Percentiles rank a stretch among this genome's conserved stretches.
phyloP scores from a whole-genome alignment of 2,113 vertebrate genomes.

The Eulemur macaco region DNA sequence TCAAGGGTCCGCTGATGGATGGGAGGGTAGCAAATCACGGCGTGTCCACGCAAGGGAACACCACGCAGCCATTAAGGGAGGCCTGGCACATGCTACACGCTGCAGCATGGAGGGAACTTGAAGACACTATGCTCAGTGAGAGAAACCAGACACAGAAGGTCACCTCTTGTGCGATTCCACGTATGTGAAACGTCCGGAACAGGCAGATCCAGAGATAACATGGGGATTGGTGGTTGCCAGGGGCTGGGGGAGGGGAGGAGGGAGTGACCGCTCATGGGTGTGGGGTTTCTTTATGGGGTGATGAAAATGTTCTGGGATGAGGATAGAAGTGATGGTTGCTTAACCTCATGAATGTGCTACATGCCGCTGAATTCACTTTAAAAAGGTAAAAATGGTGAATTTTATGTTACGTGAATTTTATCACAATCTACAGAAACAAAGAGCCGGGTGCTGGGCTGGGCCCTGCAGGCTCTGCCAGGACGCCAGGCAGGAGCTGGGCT shows the following conservation, averaged over 20 bases:
- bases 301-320: not conserved
- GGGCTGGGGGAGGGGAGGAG: accelerated
- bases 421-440: not conserved
- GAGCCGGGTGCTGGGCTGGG: not conserved
- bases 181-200: accelerated
- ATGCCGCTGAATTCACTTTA: not conserved
- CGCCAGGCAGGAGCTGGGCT: not conserved
- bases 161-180: accelerated
- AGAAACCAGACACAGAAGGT: not conserved
- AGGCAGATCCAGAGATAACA: accelerated
- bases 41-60: not conserved
- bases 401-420: not conserved
- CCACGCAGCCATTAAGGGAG: accelerated
- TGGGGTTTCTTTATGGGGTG: not conserved
- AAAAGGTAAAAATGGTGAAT: not conserved
- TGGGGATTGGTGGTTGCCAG: not conserved
- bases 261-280: not conserved
- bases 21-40: accelerated
- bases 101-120: accelerated
- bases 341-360: too few relatives aligned
- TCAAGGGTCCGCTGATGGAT: accelerated
- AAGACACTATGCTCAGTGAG: not conserved
- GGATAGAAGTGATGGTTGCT: not conserved
- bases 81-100: too few relatives aligned
- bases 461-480: not conserved